phyloP scores from a whole-genome alignment of 1,140 invertebrate species.

The Drosophila mauritiana region DNA sequence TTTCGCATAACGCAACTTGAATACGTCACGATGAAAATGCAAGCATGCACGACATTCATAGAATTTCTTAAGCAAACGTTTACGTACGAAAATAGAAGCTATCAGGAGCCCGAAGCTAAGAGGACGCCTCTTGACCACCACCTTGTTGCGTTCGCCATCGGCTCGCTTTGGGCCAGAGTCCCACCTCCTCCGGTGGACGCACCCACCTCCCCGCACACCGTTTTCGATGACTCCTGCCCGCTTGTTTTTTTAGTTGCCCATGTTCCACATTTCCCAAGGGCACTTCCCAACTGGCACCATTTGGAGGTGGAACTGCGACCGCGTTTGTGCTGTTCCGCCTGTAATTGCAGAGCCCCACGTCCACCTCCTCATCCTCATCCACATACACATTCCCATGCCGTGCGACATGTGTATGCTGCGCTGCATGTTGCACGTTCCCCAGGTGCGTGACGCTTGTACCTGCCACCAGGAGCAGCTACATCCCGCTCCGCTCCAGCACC shows the following conservation, averaged over 20 bases:
- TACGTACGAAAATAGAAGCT: too few species aligned
- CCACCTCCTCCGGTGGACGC: background rate
- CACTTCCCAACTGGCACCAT: background rate
- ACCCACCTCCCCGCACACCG: background rate
- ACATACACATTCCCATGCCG: background rate
- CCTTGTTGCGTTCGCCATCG: too few species aligned
- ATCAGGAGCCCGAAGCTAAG: too few species aligned
- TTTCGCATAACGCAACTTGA: too few species aligned
- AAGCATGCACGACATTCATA: too few species aligned
- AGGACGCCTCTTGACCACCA: too few species aligned
- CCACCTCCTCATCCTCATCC: too few species aligned
- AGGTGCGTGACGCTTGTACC: slow-evolving; percentile 5
- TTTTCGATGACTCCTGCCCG: background rate
- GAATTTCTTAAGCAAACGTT: too few species aligned
- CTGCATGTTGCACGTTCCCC: slow-evolving; percentile 19
- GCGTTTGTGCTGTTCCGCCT: background rate
- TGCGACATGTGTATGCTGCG: slow-evolving; percentile 1
- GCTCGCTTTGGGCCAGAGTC: too few species aligned
- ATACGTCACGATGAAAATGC: too few species aligned
- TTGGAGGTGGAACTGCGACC: background rate
- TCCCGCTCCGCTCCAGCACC: too few species aligned
- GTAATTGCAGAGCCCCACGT: slow-evolving; percentile 14
- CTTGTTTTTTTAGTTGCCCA: background rate
- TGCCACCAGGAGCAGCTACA: background rate
- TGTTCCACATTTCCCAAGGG: background rate